Percentiles rank a stretch among this genome's conserved stretches.
These are phyloP conservation scores for Drosophila paranaensis DNA, from an alignment of 2,888 invertebrate genomes.

Conservation along the genomic window DNA sequence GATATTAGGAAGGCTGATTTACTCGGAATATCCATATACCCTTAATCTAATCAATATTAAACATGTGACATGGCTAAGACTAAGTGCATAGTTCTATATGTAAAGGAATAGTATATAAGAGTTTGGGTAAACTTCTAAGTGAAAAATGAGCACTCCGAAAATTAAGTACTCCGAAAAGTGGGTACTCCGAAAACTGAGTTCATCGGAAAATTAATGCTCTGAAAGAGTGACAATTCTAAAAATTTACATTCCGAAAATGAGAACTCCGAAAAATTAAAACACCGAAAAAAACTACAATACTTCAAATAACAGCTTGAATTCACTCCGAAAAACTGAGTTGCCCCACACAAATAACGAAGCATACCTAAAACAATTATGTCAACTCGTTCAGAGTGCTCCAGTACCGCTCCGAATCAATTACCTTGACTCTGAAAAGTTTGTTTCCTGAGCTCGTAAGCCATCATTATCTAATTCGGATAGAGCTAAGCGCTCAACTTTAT, in stretches of 20 bases:
- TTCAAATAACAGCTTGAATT: background rate
- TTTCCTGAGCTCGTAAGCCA: constrained; percentile 19
- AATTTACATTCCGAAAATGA: background rate
- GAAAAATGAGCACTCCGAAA: too few relatives aligned
- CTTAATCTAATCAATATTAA: background rate
- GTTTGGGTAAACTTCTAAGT: too few relatives aligned
- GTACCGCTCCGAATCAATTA: constrained; percentile 31
- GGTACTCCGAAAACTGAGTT: background rate
- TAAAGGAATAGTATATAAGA: too few relatives aligned
- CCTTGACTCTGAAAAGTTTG: constrained; percentile 26
- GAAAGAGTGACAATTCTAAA: background rate
- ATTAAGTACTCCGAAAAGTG: too few relatives aligned
- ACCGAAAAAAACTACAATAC: background rate
- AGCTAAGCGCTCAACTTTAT: constrained; percentile 10
- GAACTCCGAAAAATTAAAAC: background rate
- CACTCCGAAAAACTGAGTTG: background rate
- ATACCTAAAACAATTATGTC: constrained; percentile 6
- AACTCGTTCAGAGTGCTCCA: constrained; percentile 5
- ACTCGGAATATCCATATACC: background rate
- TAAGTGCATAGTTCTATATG: background rate
- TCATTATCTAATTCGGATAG: constrained; percentile 12
- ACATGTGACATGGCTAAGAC: background rate
- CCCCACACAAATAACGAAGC: background rate
- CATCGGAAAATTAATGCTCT: too few relatives aligned
- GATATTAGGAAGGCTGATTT: background rate